Conservation (phyloP, 2,113 vertebrate species). For the Caloenas nicobarica region DNA sequence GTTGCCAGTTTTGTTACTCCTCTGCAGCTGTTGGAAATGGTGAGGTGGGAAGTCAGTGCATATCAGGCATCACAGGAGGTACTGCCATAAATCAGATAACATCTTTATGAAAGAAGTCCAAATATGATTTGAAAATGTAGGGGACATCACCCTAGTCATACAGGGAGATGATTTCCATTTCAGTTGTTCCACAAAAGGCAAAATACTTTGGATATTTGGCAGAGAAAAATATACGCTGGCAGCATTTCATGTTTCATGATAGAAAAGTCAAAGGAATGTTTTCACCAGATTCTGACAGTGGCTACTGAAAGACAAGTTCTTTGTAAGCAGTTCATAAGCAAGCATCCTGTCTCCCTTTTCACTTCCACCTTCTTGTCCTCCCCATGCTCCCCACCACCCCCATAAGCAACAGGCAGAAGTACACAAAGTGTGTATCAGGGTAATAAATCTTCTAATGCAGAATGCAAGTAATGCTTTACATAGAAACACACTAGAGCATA, state of each 20-base stretch:
- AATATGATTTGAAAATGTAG: not conserved
- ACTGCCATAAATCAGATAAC: constrained; percentile 50
- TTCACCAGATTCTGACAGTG: not conserved
- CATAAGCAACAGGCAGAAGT: not conserved
- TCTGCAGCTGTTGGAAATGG: constrained; percentile 27
- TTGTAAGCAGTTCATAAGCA: not conserved
- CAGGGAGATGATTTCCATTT: constrained; percentile 23
- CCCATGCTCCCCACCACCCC: accelerated
- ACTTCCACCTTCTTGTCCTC: not conserved
- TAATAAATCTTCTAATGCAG: not conserved
- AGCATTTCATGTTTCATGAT: not conserved
- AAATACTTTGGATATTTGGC: constrained; percentile 11
- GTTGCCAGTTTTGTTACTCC: not conserved
- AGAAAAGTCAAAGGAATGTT: constrained; percentile 1
- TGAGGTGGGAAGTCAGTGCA: constrained; percentile 26
- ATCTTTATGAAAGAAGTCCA: constrained; percentile 49
- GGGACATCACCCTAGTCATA: not conserved
- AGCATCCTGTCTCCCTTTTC: not conserved
- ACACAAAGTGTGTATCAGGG: not conserved
- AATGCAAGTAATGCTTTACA: not conserved
- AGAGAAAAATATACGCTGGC: not conserved
- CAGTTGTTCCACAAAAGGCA: constrained; percentile 3
- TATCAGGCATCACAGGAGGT: constrained; percentile 6
- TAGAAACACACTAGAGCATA: not conserved
- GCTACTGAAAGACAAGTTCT: not conserved